A percentile compares a stretch with the other conserved stretches of the same genome.
Evolutionary conservation across 2,888 invertebrate species (phyloP).

Genomic region (Conus canariensis): DNA sequence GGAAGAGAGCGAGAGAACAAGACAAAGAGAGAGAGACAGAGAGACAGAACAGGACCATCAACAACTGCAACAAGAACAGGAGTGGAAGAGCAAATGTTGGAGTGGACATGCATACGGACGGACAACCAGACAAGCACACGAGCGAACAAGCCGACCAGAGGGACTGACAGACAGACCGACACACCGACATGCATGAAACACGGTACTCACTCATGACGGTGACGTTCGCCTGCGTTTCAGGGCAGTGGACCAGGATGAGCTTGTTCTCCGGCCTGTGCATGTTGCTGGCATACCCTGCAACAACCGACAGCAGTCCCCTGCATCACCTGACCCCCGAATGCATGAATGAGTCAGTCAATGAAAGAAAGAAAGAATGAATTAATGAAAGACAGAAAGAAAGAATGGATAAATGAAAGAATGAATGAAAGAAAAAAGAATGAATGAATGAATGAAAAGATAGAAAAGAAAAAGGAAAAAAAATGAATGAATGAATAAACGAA

Average conservation of each 20-base stretch:
- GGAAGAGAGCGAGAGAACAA: neutral
- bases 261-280: constrained; percentile 69
- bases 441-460: no score
- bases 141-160: neutral
- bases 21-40: neutral
- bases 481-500: neutral
- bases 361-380: no score
- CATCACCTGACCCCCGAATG: neutral
- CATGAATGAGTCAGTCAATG: no score
- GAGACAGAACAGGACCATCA: neutral
- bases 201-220: constrained; percentile 72
- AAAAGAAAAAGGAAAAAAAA: no score
- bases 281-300: constrained; percentile 70
- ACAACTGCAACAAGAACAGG: no score
- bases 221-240: constrained; percentile 70
- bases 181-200: neutral
- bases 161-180: neutral
- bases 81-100: neutral
- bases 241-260: constrained; percentile 66
- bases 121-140: neutral
- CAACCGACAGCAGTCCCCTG: neutral
- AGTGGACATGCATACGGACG: neutral
- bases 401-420: no score
- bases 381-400: neutral
- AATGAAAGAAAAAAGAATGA: neutral